Conservation (phyloP, 1,140 invertebrate genomes). For the Rhopalosiphum maidis region DNA sequence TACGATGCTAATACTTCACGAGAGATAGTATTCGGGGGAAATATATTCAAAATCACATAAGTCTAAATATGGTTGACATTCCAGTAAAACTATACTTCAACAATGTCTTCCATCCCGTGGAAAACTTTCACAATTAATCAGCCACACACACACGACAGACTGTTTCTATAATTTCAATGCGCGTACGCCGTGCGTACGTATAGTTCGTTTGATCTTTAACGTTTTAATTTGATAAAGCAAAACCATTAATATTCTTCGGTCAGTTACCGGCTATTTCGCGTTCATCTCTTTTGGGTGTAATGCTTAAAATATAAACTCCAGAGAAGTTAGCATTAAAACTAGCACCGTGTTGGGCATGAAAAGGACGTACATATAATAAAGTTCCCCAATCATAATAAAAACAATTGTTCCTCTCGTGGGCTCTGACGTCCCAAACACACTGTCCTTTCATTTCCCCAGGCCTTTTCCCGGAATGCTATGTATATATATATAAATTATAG, state of each 20-base stretch:
- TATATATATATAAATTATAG: slow-evolving; percentile 17
- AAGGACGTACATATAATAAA: background rate
- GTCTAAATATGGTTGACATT: slow-evolving; percentile 15
- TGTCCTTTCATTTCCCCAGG: slow-evolving; percentile 35
- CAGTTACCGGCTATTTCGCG: background rate
- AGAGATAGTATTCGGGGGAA: background rate
- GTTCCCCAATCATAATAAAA: slow-evolving; percentile 27
- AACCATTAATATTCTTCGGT: background rate
- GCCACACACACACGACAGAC: background rate
- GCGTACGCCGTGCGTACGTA: background rate
- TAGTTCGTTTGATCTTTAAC: background rate
- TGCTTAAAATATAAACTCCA: background rate
- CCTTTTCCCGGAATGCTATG: background rate
- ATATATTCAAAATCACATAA: slow-evolving; percentile 27
- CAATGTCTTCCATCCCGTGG: background rate
- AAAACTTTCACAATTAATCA: slow-evolving; percentile 22
- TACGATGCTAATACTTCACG: background rate
- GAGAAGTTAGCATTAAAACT: background rate
- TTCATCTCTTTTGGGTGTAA: background rate
- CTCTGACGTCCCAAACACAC: background rate
- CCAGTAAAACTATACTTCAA: background rate
- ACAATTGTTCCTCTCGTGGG: slow-evolving; percentile 32
- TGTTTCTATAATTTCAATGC: background rate
- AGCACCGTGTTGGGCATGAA: background rate
- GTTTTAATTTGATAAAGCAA: background rate